These are phyloP conservation scores for Neosilurus hyrtlii DNA, from an alignment of 2,797 vertebrate genomes.

Conservation along the genomic window DNA sequence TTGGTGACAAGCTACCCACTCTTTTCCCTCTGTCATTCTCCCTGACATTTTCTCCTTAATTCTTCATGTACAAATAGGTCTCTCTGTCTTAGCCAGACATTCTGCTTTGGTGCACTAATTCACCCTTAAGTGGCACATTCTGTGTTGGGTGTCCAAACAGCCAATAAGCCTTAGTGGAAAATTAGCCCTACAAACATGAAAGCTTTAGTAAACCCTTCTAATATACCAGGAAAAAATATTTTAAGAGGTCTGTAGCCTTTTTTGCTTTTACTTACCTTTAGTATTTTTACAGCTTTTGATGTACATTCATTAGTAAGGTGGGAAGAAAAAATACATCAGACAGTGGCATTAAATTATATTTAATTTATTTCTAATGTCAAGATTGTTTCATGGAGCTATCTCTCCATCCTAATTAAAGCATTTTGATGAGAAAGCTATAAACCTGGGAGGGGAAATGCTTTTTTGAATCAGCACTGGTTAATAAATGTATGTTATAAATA, in stretches of 20 bases:
- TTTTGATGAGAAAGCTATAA: not conserved
- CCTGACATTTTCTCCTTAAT: conserved; percentile 30
- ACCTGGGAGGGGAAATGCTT: not conserved
- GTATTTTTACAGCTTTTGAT: conserved; percentile 19
- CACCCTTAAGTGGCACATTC: conserved; percentile 51
- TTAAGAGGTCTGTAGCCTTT: not conserved
- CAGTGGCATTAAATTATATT: not conserved
- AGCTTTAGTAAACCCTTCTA: not conserved
- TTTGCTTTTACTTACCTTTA: not conserved
- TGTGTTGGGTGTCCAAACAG: conserved; percentile 47
- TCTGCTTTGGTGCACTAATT: conserved; percentile 32
- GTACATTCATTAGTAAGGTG: conserved; percentile 10
- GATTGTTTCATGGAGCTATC: not conserved
- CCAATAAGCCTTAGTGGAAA: conserved; percentile 36
- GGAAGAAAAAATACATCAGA: not conserved
- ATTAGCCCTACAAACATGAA: conserved; percentile 57
- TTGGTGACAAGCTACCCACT: conserved; percentile 51
- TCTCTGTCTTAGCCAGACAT: conserved; percentile 41
- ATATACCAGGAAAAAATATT: not conserved
- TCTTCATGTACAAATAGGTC: conserved; percentile 46
- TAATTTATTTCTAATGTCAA: not conserved
- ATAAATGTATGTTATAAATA: not conserved
- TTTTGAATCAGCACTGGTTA: not conserved
- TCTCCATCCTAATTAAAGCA: not conserved
- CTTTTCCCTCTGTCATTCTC: conserved; percentile 16